Evolutionary conservation across 1,140 invertebrate species (phyloP), one percentile per base, ranked within the genome.

Genomic region (Melanaphis sacchari): DNA sequence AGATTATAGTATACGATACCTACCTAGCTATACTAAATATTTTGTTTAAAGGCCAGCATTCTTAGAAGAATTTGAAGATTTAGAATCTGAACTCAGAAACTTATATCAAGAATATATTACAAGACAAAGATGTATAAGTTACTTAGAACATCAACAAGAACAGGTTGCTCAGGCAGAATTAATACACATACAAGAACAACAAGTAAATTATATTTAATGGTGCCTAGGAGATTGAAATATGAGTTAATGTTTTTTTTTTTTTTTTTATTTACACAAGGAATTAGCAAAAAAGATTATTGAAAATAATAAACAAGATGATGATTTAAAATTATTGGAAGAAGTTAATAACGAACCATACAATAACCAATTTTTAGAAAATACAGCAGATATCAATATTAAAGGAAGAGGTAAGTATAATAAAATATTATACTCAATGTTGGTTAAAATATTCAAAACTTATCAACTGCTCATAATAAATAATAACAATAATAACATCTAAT

Each of bases 1-100:
- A 59, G 7, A 54, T 9, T 54, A 9, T 9, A 54, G 54, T 59
- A 59, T 26, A 21, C 18, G n/a, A n/a, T n/a, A n/a, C n/a, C n/a
- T n/a, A n/a, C n/a, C n/a, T n/a, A n/a, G n/a, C n/a, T 59, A 59
- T 26, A 21, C 18, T 21, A 49, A 93, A 49, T 88, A 54, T 54
- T 93, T 94, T 89, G 7, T 91, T 94, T 94, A 31, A 94, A 98
- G 99, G 84, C 99, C 99, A 9, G 99, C 99, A 0, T 99, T 99
- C 95, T 97, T 99, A 96, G 98, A 99, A 94, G 99, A 99, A 95
- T 99, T 99, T 95, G 98, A 99, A 94, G 97, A 97, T 85, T 96
- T 99, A 24, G 99, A 99, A 95, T 96, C 96, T 84, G 98, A 99
- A 95, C 95, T 99, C 18, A 97, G 97, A 94, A 95, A 96, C 94